These are phyloP conservation scores for Hirtodrosophila cameraria DNA, from an alignment of 2,888 invertebrate species.

Conservation along the genomic window DNA sequence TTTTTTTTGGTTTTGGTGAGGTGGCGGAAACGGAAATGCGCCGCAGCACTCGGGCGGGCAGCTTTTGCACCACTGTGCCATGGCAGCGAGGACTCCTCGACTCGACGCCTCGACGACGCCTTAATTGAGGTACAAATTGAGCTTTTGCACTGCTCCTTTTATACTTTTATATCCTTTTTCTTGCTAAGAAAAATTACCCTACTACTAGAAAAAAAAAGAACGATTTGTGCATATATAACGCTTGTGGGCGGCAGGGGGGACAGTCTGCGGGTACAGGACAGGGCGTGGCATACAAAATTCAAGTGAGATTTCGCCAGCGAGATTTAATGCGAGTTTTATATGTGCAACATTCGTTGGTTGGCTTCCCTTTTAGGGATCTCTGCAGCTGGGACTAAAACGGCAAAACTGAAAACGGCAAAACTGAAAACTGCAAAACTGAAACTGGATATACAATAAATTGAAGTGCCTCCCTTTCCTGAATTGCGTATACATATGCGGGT, in stretches of 20 bases:
- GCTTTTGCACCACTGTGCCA: conserved; percentile 71
- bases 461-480: conserved; percentile 16
- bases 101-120: conserved; percentile 60
- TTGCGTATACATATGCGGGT: conserved; percentile 46
- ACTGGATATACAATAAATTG: conserved; percentile 51
- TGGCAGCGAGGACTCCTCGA: conserved; percentile 36
- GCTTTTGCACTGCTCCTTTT: conserved; percentile 55
- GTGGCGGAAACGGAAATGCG: conserved; percentile 73
- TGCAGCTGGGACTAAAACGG: conserved; percentile 2
- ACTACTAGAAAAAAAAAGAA: conserved; percentile 22
- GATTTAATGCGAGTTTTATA: conserved; percentile 67
- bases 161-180: conserved; percentile 12
- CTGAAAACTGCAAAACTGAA: conserved; percentile 14
- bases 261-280: neutral
- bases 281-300: conserved; percentile 40
- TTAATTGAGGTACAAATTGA: conserved; percentile 83
- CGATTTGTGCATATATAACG: conserved; percentile 10
- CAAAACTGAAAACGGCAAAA: conserved; percentile 15
- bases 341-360: conserved; percentile 6
- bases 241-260: neutral
- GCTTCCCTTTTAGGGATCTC: conserved; percentile 12
- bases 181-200: conserved; percentile 51
- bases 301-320: conserved; percentile 52
- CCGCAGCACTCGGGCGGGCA: conserved; percentile 29
- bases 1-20: neutral